Conservation (phyloP, 2,888 invertebrate genomes). For the Cheilosia vulpina region DNA sequence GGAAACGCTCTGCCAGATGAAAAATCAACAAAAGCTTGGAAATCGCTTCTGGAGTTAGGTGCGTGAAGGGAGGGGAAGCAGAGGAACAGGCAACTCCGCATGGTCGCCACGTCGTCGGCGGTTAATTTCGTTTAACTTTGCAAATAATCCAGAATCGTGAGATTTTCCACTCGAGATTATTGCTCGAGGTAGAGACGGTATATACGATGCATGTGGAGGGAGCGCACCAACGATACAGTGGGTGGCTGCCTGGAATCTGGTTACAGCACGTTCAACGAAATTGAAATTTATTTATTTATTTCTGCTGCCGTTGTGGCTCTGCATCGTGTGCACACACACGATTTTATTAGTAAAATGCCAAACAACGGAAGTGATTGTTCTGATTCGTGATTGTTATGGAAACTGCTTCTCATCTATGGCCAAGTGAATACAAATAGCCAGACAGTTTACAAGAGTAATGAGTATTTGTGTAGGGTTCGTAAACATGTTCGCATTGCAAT, state of each 20-base stretch:
- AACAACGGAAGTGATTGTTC: slow-evolving; percentile 56
- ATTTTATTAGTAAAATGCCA: slow-evolving; percentile 39
- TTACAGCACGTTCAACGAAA: slow-evolving; percentile 60
- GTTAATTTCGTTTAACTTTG: slow-evolving; percentile 47
- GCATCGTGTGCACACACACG: slow-evolving; percentile 25
- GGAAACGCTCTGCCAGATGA: slow-evolving; percentile 26
- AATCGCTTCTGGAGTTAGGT: neutral
- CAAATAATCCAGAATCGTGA: slow-evolving; percentile 61
- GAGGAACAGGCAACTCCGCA: neutral
- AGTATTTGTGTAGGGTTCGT: slow-evolving; percentile 24
- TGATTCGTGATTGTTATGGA: slow-evolving; percentile 51
- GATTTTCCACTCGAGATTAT: slow-evolving; percentile 56
- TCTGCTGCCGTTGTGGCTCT: neutral
- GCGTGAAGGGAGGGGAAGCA: neutral
- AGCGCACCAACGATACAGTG: neutral
- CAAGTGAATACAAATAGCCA: slow-evolving; percentile 13
- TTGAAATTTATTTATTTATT: slow-evolving; percentile 53
- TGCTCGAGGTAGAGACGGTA: neutral
- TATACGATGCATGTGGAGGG: slow-evolving; percentile 2
- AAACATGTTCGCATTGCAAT: neutral
- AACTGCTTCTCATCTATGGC: slow-evolving; percentile 9
- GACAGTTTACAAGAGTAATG: slow-evolving; percentile 25
- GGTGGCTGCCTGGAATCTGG: slow-evolving; percentile 38
- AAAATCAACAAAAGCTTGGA: slow-evolving; percentile 39
- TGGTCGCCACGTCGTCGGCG: neutral